Base-by-base conservation (phyloP, 1,140 invertebrate genomes). In the Thereuonema tuberculata region DNA sequence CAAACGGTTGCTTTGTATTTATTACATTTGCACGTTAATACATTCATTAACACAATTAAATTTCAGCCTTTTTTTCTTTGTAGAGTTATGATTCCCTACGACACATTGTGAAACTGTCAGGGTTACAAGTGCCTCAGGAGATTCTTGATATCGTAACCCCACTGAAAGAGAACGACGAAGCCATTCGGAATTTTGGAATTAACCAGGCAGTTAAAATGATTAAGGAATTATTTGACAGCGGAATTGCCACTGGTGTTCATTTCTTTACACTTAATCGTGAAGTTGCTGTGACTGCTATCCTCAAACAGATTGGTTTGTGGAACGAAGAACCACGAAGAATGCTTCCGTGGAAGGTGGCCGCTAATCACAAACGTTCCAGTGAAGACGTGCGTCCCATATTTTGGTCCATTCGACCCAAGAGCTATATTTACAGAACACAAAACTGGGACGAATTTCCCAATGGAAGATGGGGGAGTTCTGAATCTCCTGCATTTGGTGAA, bases 261-360 rank as follows among this genome's bases (percentile, higher is more conserved):
- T 77, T 85, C 63, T 84, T 83, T 64, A 84, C 83, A 5, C 67
- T 85, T 2, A 85, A 84, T 67, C 69, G 80, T 63, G 80, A 82
- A 68, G 74, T 78, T 15, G 76, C 78, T n/a, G 78, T 78, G 1
- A 75, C 74, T 47, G 70, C 74, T 48, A 80, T 83, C 63, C 67
- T 81, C 1, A 78, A 80, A 66, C 70, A 74, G 62, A 66, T 83
- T 15, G 79, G 79, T 1, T 67, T 83, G 25, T 82, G 80, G 80
- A 66, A 61, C 28, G 66, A 72, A 25, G 72, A 77, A 58, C 67
- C 73, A 17, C 65, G 67, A 29, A 72, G 76, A 50, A 68, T 75
- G 1, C 69, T 82, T 50, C 81, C 81, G 20, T 82, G 79, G 78
- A 77, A 76, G 65, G 70, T 73, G 31, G 75, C 78, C 28, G 79